Evolutionary conservation across 2,888 invertebrate species (phyloP), one percentile per base, ranked within the genome.

Genomic region (Ornithoptera alexandrae): DNA sequence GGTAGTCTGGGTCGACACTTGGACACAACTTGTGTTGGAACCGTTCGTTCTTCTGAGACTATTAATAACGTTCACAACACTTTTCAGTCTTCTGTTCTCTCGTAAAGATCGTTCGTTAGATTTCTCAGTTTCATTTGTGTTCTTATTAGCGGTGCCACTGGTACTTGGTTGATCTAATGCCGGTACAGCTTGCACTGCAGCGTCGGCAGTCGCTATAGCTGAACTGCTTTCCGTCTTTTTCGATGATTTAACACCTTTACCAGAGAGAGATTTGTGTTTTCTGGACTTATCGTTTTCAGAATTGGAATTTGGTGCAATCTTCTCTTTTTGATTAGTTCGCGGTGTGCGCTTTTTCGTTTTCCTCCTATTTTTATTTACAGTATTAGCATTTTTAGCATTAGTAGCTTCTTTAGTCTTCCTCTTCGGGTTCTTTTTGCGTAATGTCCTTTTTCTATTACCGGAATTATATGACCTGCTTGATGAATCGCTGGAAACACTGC

Each of bases 51-150:
- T 77, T 72, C 77, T 81, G 72, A 77, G 77, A 71, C 76, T 76
- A 72, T 80, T 81, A 74, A 89, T 84, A 69, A 88, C 85, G 74
- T 82, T 88, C 59, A 91, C 89, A 71, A 91, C 90, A 80, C 91
- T 91, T 77, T 79, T 87, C 84, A 92, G 88, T 84, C 86, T 87
- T 84, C 78, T 89, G 69, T 70, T 83, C 77, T 86, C 86, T 74
- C 84, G 82, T 66, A 74, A 77, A 58, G 71, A 39, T 24, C 75
- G 77, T 73, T 76, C 64, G 2, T 67, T 67, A 61, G 73, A 68
- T 72, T 78, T 72, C 2, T 75, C 75, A 46, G 20, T 0, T 22
- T 56, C 36, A 36, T 56, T 36, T 56, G 18, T 53, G 30, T 20
- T 57, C 39, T 20, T 65, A 30, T 18, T 22, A 42, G 56, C n/a